A percentile compares a stretch with the other conserved stretches of the same genome.
Conservation (phyloP, 2,113 vertebrate species). For the Athene cunicularia region DNA sequence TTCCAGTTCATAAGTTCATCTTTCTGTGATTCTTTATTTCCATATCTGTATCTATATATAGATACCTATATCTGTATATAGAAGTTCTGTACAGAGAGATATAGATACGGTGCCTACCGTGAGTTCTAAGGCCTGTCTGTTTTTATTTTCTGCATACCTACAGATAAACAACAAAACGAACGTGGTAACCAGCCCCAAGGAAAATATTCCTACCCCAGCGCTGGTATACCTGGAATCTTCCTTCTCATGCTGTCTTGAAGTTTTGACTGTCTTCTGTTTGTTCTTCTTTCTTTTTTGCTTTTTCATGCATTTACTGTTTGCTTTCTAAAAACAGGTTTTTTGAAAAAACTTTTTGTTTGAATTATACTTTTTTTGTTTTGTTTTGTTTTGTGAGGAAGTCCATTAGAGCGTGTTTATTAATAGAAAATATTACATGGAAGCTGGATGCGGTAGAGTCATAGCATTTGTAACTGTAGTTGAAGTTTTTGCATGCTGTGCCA, state of each 20-base stretch:
- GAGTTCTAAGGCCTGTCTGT: constrained; percentile 81
- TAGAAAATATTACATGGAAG: constrained; percentile 56
- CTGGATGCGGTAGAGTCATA: constrained; percentile 19
- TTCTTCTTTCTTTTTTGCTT: constrained; percentile 29
- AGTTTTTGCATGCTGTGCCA: constrained; percentile 77
- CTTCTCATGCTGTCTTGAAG: constrained; percentile 71
- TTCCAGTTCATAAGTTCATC: constrained; percentile 33
- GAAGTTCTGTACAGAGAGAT: constrained; percentile 55
- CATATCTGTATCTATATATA: constrained; percentile 67
- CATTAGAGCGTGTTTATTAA: constrained; percentile 66
- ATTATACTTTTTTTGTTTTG: constrained; percentile 16
- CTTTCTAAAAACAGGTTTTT: constrained; percentile 57
- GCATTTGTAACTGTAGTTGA: constrained; percentile 43
- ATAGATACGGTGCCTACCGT: constrained; percentile 52
- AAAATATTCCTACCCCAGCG: constrained; percentile 91
- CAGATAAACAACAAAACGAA: constrained; percentile 99
- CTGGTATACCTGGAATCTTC: constrained; percentile 91
- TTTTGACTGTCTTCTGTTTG: constrained; percentile 75
- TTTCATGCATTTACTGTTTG: constrained; percentile 58
- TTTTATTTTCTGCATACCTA: constrained; percentile 86
- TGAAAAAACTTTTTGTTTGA: constrained; percentile 40
- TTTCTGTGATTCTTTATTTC: constrained; percentile 64
- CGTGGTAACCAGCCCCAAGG: constrained; percentile 97
- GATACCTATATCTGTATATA: constrained; percentile 50
- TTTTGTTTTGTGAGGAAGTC: constrained; percentile 59